Evolutionary conservation across 2,888 invertebrate species (phyloP).

Genomic region (Fragum whitleyi): DNA sequence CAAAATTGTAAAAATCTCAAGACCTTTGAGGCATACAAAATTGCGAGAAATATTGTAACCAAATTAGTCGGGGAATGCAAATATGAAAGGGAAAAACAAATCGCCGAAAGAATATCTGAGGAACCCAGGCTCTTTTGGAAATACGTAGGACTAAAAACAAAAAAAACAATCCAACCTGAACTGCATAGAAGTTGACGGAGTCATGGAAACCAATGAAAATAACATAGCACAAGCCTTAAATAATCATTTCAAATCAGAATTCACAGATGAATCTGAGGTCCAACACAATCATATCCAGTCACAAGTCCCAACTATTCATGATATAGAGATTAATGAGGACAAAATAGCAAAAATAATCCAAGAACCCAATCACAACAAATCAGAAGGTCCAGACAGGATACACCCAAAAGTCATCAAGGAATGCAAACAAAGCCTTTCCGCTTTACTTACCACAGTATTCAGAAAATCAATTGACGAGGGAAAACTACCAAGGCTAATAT

Average conservation of each 20-base stretch:
- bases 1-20: background rate
- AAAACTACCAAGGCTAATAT: no score
- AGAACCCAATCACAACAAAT: background rate
- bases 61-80: background rate
- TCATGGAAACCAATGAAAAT: no score
- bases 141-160: background rate
- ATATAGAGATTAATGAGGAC: background rate
- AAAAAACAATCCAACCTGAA: background rate
- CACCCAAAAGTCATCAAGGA: background rate
- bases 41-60: background rate
- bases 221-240: no score
- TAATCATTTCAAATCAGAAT: no score
- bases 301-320: no score
- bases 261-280: no score
- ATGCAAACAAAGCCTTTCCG: no score
- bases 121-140: background rate
- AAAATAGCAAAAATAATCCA: background rate
- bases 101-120: background rate
- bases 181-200: no score
- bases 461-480: no score
- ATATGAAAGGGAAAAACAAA: background rate
- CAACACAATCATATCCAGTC: no score
- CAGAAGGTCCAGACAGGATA: background rate
- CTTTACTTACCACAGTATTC: no score
- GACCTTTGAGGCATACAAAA: background rate